phyloP scores from a whole-genome alignment of 2,888 invertebrate genomes.

The Hanleya hanleyi region DNA sequence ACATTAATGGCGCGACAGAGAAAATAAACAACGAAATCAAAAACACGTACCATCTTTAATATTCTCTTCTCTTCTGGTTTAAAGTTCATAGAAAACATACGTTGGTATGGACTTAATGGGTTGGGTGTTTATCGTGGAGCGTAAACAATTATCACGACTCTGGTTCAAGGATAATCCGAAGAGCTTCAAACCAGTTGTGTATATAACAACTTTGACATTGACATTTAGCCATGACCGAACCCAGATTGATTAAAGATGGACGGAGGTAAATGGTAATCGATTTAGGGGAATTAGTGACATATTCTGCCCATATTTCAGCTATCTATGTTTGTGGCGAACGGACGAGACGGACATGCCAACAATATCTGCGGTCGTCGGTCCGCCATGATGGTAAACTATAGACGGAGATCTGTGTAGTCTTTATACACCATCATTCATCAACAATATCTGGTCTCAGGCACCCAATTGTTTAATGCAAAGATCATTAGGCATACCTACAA shows the following conservation, averaged over 20 bases:
- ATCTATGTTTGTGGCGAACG: neutral
- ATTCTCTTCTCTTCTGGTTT: neutral
- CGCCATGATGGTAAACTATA: no score
- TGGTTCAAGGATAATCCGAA: neutral
- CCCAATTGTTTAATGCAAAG: no score
- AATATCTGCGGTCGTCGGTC: no score
- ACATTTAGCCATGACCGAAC: neutral
- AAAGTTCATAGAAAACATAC: neutral
- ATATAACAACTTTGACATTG: conserved; percentile 7
- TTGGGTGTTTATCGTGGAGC: neutral
- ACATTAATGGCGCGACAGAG: neutral
- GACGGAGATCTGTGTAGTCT: no score
- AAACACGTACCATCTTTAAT: neutral
- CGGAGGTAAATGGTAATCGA: neutral
- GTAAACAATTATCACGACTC: neutral
- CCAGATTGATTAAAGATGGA: neutral
- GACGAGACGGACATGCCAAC: neutral
- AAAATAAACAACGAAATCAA: neutral
- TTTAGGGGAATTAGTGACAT: neutral
- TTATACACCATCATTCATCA: no score
- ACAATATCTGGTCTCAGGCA: no score
- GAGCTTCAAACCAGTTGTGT: neutral
- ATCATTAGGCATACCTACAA: no score
- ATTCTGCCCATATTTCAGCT: neutral
- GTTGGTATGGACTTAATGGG: neutral